Conservation (phyloP, 2,888 invertebrate species). For the Acrobasis suavella region DNA sequence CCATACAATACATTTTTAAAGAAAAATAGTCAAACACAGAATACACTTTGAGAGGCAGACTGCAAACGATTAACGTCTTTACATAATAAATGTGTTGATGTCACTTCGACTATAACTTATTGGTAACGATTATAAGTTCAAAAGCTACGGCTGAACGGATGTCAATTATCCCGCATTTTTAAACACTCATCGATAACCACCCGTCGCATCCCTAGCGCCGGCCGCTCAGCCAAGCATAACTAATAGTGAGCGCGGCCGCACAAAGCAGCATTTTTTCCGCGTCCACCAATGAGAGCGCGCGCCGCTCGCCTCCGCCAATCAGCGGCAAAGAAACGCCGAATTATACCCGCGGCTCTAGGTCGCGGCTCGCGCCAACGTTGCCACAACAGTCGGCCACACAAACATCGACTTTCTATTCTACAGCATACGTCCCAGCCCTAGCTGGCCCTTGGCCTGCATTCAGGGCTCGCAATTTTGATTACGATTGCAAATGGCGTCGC, state of each 20-base stretch:
- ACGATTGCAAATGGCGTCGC: slow-evolving; percentile 75
- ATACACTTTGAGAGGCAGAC: too few species aligned
- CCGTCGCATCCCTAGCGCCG: slow-evolving; percentile 47
- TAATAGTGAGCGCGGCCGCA: slow-evolving; percentile 76
- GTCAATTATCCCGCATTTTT: not conserved
- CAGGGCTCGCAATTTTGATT: slow-evolving; percentile 61
- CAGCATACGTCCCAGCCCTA: slow-evolving; percentile 28
- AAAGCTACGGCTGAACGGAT: too few species aligned
- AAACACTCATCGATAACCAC: slow-evolving; percentile 12
- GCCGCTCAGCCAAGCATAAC: slow-evolving; percentile 73
- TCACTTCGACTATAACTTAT: too few species aligned
- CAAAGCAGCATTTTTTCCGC: slow-evolving; percentile 68
- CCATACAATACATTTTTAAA: too few species aligned
- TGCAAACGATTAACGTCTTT: too few species aligned
- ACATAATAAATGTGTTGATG: too few species aligned
- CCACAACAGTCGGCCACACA: slow-evolving; percentile 34
- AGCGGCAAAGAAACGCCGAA: slow-evolving; percentile 69
- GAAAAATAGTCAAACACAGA: too few species aligned
- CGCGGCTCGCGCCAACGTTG: slow-evolving; percentile 52
- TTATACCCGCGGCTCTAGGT: slow-evolving; percentile 67
- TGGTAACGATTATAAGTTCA: too few species aligned
- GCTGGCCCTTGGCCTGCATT: not conserved
- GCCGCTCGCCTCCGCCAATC: slow-evolving; percentile 26
- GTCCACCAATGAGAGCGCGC: slow-evolving; percentile 61
- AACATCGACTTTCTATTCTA: slow-evolving; percentile 43